Evolutionary conservation across 1,140 invertebrate genomes (phyloP), one percentile per base, ranked within the genome.

Genomic region (Lasaia peninsularis): DNA sequence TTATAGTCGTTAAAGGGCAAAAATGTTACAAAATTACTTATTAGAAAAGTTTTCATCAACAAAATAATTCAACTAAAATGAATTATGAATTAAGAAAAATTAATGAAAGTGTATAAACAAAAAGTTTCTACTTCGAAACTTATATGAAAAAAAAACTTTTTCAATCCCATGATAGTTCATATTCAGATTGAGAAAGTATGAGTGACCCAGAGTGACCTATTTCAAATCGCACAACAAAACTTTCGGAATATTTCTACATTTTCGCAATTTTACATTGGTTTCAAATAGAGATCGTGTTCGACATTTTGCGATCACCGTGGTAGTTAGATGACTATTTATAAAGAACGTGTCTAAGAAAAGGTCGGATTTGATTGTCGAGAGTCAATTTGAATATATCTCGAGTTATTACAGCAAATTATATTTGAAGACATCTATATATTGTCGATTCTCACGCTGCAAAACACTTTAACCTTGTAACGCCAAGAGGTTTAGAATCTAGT

Each of bases 301-400:
- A 84, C 82, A 88, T 86, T 86, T 86, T 71, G 76, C 75, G 76
- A 86, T 78, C 76, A 80, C 77, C 64, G 75, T 57, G 57, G 80
- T 72, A 80, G 74, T 81, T 78, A 82, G 83, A 86, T 79, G 83
- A 85, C 80, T 85, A 81, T 86, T 86, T 88, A 86, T 83, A 86
- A 84, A 81, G 76, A 86, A 86, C 83, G 82, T 88, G 83, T 86
- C 76, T 84, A 73, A 71, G 77, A 80, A 88, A 88, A 88, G 83
- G 86, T 88, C 83, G 82, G 61, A 84, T 88, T 83, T 88, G 86
- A 88, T 88, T 86, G 78, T 80, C 71, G 78, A 70, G 76, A 80
- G 79, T 80, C 76, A 84, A 28, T 88, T 88, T 88, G 79, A 86
- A 88, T 84, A 84, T 83, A 68, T 80, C 71, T 78, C 64, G 73